phyloP scores from a whole-genome alignment of 2,888 invertebrate genomes.

The Chymomyza procnemis region DNA sequence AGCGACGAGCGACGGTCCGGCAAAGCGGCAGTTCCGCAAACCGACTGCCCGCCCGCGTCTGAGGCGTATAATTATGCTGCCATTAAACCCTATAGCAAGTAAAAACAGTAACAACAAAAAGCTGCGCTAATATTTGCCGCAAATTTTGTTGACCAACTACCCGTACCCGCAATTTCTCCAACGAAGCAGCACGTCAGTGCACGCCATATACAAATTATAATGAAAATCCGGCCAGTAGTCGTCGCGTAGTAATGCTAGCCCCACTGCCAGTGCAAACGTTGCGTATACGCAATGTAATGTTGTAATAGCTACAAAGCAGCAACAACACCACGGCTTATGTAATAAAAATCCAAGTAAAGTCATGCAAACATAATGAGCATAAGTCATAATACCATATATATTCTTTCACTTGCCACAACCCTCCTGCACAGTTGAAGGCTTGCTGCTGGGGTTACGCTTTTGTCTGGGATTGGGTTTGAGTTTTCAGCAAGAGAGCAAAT shows the following conservation, averaged over 20 bases:
- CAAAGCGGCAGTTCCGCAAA: slow-evolving; percentile 27
- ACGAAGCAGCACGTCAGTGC: slow-evolving; percentile 10
- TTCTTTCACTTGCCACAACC: not conserved
- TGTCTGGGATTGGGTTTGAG: not conserved
- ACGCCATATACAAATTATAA: slow-evolving; percentile 68
- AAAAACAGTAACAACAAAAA: slow-evolving; percentile 13
- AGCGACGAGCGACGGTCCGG: not conserved
- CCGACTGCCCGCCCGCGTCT: slow-evolving; percentile 20
- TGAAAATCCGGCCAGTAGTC: slow-evolving; percentile 34
- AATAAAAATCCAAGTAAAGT: slow-evolving; percentile 69
- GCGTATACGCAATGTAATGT: slow-evolving; percentile 62
- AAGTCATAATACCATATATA: slow-evolving; percentile 21
- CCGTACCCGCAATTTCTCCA: not conserved
- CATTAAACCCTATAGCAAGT: slow-evolving; percentile 43
- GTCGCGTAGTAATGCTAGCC: no score
- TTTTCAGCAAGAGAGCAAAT: slow-evolving; percentile 51
- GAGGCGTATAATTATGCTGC: slow-evolving; percentile 58
- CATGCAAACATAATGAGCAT: slow-evolving; percentile 67
- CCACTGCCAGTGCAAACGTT: slow-evolving; percentile 25
- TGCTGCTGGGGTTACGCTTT: not conserved
- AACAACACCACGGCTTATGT: slow-evolving; percentile 40
- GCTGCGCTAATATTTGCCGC: slow-evolving; percentile 48
- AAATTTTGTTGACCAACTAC: slow-evolving; percentile 37
- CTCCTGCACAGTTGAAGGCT: not conserved
- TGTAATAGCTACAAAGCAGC: slow-evolving; percentile 4